Evolutionary conservation across 2,888 invertebrate genomes (phyloP).

Genomic region (Acronicta psi): DNA sequence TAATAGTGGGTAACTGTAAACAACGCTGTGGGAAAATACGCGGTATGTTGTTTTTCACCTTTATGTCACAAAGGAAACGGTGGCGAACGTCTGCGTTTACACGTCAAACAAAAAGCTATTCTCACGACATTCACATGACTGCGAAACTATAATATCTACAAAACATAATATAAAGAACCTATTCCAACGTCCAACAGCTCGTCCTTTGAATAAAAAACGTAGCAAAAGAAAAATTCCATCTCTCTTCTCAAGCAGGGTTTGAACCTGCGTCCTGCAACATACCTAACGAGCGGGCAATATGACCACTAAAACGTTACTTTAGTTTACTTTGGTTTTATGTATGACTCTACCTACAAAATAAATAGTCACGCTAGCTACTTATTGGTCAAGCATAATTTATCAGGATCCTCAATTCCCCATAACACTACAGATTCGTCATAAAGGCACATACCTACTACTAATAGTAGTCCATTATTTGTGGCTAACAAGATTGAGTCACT

Average conservation of each 20-base stretch:
- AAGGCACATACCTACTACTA: constrained; percentile 48
- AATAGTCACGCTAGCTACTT: no score
- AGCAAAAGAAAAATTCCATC: no score
- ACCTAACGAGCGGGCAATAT: no score
- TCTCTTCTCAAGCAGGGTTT: no score
- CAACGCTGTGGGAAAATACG: constrained; percentile 35
- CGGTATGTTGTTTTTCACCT: constrained; percentile 17
- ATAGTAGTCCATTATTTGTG: constrained; percentile 59
- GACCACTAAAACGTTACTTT: no score
- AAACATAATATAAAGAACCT: neutral
- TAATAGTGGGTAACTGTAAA: constrained; percentile 19
- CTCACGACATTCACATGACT: constrained; percentile 27
- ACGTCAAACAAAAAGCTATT: constrained; percentile 25
- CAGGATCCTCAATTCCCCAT: constrained; percentile 27
- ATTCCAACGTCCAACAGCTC: no score
- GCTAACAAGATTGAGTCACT: constrained; percentile 78
- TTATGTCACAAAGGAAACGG: constrained; percentile 36
- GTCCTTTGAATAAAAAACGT: no score
- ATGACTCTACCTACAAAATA: no score
- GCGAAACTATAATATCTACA: neutral
- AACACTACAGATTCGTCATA: constrained; percentile 53
- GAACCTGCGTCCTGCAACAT: no score
- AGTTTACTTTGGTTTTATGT: no score
- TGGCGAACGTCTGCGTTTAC: constrained; percentile 4
- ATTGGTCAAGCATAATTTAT: constrained; percentile 7